Percentiles rank a stretch among this genome's conserved stretches.
Conservation (phyloP, 2,113 vertebrate genomes). For the Oenanthe melanoleuca region DNA sequence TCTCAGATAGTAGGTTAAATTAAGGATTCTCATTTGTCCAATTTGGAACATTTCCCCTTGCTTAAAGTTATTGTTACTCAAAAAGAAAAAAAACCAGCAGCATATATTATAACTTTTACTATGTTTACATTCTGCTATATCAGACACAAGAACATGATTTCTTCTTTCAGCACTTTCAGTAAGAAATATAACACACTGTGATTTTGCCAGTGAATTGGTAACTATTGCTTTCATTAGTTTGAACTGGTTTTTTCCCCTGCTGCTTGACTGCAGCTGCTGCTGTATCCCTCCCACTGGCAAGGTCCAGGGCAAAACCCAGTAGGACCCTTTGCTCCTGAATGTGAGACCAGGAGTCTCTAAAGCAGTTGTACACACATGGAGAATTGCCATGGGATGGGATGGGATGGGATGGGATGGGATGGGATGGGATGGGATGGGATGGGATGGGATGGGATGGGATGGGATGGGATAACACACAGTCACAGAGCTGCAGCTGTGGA, state of each 20-base stretch:
- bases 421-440: not conserved
- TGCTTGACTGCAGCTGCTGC: not conserved
- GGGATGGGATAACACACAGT: not conserved
- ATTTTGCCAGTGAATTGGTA: not conserved
- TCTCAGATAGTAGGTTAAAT: not conserved
- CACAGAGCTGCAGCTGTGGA: not conserved
- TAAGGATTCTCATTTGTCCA: not conserved
- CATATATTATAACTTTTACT: not conserved
- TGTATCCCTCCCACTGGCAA: not conserved
- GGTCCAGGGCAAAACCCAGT: not conserved
- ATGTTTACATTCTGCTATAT: not conserved
- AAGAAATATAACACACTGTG: not conserved
- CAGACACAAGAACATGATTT: not conserved
- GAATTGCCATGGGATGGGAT: no score
- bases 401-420: not conserved
- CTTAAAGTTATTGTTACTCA: not conserved
- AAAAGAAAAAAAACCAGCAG: not conserved
- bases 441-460: not conserved
- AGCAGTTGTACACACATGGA: not conserved
- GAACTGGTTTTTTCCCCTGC: not conserved
- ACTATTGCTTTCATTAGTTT: not conserved
- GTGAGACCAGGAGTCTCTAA: not conserved
- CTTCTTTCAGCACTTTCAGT: not conserved
- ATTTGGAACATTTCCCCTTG: not conserved
- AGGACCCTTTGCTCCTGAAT: accelerated